phyloP scores from a whole-genome alignment of 2,888 invertebrate genomes.

The Tiliacea citrago region DNA sequence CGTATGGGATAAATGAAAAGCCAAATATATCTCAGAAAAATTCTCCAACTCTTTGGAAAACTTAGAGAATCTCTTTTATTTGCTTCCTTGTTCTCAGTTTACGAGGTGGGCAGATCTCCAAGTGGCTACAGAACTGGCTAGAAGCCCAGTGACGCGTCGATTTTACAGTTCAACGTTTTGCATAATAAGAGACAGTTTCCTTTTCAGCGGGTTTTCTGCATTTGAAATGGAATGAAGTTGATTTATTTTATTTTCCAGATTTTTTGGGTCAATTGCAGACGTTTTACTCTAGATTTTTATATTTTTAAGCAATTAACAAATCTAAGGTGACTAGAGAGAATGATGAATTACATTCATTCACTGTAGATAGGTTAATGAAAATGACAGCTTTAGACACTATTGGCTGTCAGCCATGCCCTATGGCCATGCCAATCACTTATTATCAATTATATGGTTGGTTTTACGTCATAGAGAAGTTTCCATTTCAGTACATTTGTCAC shows the following conservation, averaged over 20 bases:
- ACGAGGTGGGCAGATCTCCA: constrained; percentile 53
- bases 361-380: neutral
- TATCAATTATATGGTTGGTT: neutral
- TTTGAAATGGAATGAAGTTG: constrained; percentile 8
- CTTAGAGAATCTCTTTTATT: constrained; percentile 19
- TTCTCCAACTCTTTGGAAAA: neutral
- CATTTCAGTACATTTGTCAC: neutral
- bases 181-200: constrained; percentile 37
- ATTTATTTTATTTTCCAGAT: constrained; percentile 10
- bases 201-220: constrained; percentile 18
- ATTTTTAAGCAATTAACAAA: neutral
- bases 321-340: neutral
- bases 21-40: neutral
- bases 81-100: constrained; percentile 28
- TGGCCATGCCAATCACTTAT: neutral
- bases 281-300: neutral
- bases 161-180: constrained; percentile 38
- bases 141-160: constrained; percentile 32
- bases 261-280: neutral
- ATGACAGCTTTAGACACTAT: neutral
- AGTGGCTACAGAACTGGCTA: constrained; percentile 44
- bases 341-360: neutral
- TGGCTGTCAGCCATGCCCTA: neutral
- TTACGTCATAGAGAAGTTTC: neutral
- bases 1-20: neutral